Conservation (phyloP, 2,888 invertebrate genomes). For the Drosophila emarginata region DNA sequence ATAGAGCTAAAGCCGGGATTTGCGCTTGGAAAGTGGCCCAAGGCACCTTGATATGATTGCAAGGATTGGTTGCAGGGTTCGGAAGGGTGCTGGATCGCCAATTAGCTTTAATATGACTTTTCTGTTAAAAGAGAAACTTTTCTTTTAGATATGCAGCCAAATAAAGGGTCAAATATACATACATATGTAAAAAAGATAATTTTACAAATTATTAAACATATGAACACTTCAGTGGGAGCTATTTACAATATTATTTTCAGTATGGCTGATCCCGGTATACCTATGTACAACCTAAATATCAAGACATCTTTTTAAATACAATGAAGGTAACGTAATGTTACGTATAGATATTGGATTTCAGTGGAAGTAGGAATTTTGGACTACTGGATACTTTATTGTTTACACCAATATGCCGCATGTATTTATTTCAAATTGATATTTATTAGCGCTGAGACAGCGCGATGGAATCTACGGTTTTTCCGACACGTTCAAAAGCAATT, state of each 20-base stretch:
- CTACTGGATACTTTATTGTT: not conserved
- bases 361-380: too few species aligned
- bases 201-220: too few species aligned
- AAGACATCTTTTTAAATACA: too few species aligned
- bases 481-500: constrained; percentile 69
- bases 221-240: too few species aligned
- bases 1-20: not conserved
- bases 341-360: too few species aligned
- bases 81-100: constrained; percentile 10
- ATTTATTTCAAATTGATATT: not conserved
- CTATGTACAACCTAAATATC: too few species aligned
- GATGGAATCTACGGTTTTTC: constrained; percentile 41
- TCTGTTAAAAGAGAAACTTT: constrained; percentile 11
- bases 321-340: too few species aligned
- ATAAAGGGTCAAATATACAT: not conserved
- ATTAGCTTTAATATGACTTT: constrained; percentile 43
- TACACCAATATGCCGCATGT: not conserved
- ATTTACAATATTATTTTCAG: too few species aligned
- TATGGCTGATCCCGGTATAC: too few species aligned
- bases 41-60: not conserved
- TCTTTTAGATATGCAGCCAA: not conserved
- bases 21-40: not conserved
- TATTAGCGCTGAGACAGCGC: not conserved
- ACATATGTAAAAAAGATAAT: too few species aligned
- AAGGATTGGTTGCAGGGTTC: not conserved